Base-by-base conservation (phyloP, 2,113 vertebrate genomes). In the Neomonachus schauinslandi region DNA sequence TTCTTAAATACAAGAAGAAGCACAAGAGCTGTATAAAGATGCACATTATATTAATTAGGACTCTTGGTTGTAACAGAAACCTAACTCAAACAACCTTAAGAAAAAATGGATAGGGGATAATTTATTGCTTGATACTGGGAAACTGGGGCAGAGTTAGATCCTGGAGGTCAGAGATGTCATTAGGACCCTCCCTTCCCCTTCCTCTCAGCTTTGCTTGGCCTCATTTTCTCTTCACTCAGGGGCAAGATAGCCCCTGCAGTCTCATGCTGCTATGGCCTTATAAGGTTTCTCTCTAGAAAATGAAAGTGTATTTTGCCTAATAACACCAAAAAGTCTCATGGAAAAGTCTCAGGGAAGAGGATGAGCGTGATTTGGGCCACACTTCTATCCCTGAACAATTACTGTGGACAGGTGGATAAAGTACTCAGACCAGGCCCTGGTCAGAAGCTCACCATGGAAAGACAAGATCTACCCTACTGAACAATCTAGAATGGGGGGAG, bases 151-250 rank as follows among this genome's bases (percentile, higher is more conserved):
- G 55, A 74, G 26, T 71, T 89, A 93, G 63, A 89, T 81, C 57
- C 33, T 42, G 31, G 94, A 76, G 22, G 13, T 81, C 86, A 93
- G 26, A 93, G 49, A 59, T 69, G 67, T 91, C 74, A 69, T 53
- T 15, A 69, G 49, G 51, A 67, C 42, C 87, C 84, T 96, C 8
- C 88, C 49, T 67, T 94, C 57, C 69, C 31, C 22, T 36, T 55
- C 53, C 69, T 67, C 28, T 61, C 51, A 83, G 26, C 28, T 95
- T 42, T 61, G 49, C 39, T 91, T 91, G 33, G 13, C 87, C 74
- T 91, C 31, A 49, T 96, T 88, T 88, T 94, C 31, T 95, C 51
- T 96, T 33, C 18, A 87, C 55, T 96, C 33, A 82, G 53, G 26
- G 61, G 46, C n/a, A 87, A 51, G 10, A 79, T 65, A 90, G 7